Conservation (phyloP, 2,113 vertebrate species). For the Butastur rufipennis region DNA sequence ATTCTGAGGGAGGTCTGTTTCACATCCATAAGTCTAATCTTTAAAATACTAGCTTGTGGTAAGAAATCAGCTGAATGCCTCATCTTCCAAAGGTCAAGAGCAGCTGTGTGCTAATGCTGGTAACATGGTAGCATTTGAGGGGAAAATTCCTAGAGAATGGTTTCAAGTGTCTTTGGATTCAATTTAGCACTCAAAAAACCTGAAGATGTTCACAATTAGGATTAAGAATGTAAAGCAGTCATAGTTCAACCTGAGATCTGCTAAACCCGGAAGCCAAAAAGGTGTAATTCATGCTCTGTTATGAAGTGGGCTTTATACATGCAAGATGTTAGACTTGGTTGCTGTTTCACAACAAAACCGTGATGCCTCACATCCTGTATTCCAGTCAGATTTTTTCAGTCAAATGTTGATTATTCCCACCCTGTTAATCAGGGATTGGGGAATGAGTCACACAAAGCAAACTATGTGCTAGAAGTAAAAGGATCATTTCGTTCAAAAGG, state of each 20-base stretch:
- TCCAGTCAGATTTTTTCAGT: neutral
- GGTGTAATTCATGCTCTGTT: neutral
- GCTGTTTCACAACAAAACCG: neutral
- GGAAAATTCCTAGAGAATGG: neutral
- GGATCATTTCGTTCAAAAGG: neutral
- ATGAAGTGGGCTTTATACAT: neutral
- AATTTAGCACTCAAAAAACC: neutral
- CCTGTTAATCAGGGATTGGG: neutral
- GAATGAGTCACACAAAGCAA: neutral
- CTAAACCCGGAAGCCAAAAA: too few species aligned
- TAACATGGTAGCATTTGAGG: fast-evolving
- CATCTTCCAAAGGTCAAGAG: neutral
- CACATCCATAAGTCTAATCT: neutral
- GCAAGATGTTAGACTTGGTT: neutral
- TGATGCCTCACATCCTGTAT: neutral
- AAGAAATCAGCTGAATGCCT: neutral
- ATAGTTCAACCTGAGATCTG: neutral
- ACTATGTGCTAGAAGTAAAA: neutral
- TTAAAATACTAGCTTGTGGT: neutral
- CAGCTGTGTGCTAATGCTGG: neutral
- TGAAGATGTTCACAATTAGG: neutral
- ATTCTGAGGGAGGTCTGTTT: neutral
- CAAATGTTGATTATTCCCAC: neutral
- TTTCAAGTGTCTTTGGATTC: neutral
- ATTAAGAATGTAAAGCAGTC: neutral